Percentiles rank a stretch among this genome's conserved stretches.
These are phyloP conservation scores for Gobio gobio DNA, from an alignment of 2,113 vertebrate genomes.

Conservation along the genomic window DNA sequence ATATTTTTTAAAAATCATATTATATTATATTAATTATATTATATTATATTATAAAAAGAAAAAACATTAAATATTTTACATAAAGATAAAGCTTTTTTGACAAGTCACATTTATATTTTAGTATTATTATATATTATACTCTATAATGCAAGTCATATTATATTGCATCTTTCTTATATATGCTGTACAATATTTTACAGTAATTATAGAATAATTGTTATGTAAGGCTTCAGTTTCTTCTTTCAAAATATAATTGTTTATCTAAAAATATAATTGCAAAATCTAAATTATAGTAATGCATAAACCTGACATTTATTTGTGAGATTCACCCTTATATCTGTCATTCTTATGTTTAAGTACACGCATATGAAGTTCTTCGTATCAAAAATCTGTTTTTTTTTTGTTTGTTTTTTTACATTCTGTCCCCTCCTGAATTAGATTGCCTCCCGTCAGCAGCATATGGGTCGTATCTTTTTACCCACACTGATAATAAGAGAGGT, in stretches of 20 bases:
- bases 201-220: neutral
- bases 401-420: no score
- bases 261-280: no score
- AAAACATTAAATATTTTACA: no score
- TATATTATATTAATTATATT: neutral
- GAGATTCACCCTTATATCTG: neutral
- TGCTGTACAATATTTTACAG: neutral
- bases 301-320: neutral
- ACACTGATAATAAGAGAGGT: slow-evolving; percentile 1
- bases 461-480: neutral
- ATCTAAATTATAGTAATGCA: no score
- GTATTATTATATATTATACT: neutral
- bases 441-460: slow-evolving; percentile 11
- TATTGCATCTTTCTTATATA: neutral
- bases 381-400: neutral
- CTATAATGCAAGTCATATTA: neutral
- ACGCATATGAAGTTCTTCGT: neutral
- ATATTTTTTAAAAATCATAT: no score
- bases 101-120: no score
- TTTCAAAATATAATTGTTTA: neutral
- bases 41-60: no score
- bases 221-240: neutral
- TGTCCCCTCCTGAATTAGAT: neutral
- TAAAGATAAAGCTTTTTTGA: no score
- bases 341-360: neutral